Percentiles rank a stretch among this genome's conserved stretches.
phyloP scores from a whole-genome alignment of 2,888 invertebrate genomes.

The Diogma glabrata region DNA sequence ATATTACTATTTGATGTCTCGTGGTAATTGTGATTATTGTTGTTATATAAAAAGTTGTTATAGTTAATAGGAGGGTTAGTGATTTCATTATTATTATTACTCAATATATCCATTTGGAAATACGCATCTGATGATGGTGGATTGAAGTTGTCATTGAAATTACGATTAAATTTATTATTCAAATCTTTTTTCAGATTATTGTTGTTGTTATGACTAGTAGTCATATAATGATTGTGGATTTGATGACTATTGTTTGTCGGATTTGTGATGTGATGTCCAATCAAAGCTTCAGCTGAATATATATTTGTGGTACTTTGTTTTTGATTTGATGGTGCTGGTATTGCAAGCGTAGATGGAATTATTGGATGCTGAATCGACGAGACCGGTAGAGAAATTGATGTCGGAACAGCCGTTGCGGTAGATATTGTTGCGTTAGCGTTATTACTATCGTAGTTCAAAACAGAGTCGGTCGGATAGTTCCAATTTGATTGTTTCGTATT shows the following conservation, averaged over 20 bases:
- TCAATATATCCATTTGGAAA: background rate
- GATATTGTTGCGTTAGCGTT: background rate
- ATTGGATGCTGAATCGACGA: background rate
- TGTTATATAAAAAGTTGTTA: conserved; percentile 5
- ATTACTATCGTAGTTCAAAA: conserved; percentile 1
- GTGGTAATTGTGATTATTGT: background rate
- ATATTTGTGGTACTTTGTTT: conserved; percentile 13
- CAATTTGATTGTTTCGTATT: background rate
- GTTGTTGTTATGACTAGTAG: background rate
- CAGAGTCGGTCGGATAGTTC: conserved; percentile 2
- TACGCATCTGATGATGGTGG: conserved; percentile 6
- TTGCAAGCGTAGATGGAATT: background rate
- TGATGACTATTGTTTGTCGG: no score
- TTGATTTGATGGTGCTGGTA: background rate
- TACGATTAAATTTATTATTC: background rate
- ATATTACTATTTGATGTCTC: background rate
- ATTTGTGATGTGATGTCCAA: conserved; percentile 11
- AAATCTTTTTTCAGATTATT: background rate
- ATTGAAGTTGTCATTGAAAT: conserved; percentile 2
- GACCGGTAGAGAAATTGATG: background rate
- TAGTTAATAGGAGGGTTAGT: background rate
- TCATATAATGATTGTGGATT: no score
- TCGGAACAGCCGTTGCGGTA: background rate
- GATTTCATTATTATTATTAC: background rate
- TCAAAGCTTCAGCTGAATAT: conserved; percentile 22